phyloP scores from a whole-genome alignment of 2,888 invertebrate species.

The Geophilus truncorum region DNA sequence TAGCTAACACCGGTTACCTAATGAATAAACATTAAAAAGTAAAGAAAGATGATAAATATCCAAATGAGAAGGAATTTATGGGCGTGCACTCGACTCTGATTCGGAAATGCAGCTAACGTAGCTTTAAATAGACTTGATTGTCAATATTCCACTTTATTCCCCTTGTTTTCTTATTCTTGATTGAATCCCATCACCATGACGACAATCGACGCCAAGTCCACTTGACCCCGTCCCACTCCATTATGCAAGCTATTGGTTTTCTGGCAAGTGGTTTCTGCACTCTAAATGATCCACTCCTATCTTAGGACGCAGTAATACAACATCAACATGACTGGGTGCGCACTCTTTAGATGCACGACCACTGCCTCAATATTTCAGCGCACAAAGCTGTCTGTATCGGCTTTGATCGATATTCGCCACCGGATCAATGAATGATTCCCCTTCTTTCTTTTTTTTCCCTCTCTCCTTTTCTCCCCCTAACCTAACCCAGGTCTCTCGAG shows the following conservation, averaged over 20 bases:
- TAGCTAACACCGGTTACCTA: too few species aligned
- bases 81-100: too few species aligned
- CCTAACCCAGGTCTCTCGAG: background rate
- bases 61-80: too few species aligned
- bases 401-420: background rate
- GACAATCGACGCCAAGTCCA: background rate
- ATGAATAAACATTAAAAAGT: too few species aligned
- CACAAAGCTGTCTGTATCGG: background rate
- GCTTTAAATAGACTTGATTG: too few species aligned
- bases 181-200: conserved; percentile 1
- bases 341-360: background rate
- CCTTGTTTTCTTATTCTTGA: background rate
- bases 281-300: background rate
- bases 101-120: too few species aligned
- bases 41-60: too few species aligned
- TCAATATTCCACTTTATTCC: background rate
- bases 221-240: background rate
- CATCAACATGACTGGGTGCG: background rate
- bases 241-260: conserved; percentile 1
- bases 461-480: too few species aligned
- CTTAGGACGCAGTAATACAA: background rate
- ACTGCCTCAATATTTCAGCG: background rate
- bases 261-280: background rate
- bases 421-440: background rate
- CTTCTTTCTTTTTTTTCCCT: background rate